Evolutionary conservation across 2,797 vertebrate genomes (phyloP).

Genomic region (Pseudochromis fuscus): DNA sequence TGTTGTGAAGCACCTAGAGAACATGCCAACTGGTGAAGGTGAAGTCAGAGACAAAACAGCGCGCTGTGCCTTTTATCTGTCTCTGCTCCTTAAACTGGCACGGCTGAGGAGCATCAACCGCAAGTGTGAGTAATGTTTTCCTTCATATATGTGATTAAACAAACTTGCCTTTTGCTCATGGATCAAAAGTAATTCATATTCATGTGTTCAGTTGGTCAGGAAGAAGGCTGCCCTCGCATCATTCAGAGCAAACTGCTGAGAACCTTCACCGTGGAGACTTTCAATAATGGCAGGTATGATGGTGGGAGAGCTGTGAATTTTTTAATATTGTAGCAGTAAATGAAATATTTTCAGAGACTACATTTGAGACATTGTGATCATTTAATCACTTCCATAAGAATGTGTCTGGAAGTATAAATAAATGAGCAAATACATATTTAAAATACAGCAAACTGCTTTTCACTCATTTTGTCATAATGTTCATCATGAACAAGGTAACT

Average conservation of each 20-base stretch:
- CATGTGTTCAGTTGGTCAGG: conserved; percentile 82
- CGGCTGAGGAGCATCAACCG: conserved; percentile 80
- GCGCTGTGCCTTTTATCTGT: conserved; percentile 90
- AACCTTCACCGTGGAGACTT: conserved; percentile 90
- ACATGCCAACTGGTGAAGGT: conserved; percentile 78
- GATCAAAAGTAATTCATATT: not conserved
- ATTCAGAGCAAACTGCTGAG: conserved; percentile 88
- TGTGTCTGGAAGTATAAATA: too few species aligned
- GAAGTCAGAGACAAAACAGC: conserved; percentile 82
- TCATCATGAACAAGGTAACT: not conserved
- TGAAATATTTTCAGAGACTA: not conserved
- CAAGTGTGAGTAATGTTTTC: conserved; percentile 87
- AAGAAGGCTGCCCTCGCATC: conserved; percentile 88
- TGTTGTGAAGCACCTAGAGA: conserved; percentile 87
- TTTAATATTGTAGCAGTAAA: not conserved
- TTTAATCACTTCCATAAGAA: not conserved
- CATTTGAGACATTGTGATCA: not conserved
- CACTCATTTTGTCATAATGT: not conserved
- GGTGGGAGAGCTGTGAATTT: not conserved
- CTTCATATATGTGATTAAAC: not conserved
- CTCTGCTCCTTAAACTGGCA: conserved; percentile 87
- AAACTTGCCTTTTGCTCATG: not conserved
- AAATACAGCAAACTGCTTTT: not conserved
- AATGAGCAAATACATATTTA: too few species aligned
- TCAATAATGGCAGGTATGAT: conserved; percentile 89